Evolutionary conservation across 2,797 vertebrate genomes (phyloP).

Genomic region (Neosilurus mollespiculum): DNA sequence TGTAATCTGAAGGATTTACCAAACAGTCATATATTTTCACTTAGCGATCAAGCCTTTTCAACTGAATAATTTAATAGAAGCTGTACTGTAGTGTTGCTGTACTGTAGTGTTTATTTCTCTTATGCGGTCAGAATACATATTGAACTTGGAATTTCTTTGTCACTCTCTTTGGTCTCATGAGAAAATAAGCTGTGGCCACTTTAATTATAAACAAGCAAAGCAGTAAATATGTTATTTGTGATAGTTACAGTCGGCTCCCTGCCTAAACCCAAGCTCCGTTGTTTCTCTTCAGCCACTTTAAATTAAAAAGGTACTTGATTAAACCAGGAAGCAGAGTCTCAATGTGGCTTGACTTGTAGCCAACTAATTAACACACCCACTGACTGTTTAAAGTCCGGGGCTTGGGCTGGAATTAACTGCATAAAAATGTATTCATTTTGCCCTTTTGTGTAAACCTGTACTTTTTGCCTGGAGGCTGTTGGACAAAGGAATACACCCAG

Average conservation of each 20-base stretch:
- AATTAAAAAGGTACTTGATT: conserved; percentile 70
- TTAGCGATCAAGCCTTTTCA: not conserved
- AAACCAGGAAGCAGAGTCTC: conserved; percentile 67
- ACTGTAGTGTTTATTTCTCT: not conserved
- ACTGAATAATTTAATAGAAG: not conserved
- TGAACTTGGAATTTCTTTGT: not conserved
- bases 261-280: conserved; percentile 45
- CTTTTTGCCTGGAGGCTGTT: conserved; percentile 45
- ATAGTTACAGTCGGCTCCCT: conserved; percentile 57
- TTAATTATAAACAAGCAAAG: not conserved
- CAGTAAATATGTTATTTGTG: conserved; percentile 29
- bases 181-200: not conserved
- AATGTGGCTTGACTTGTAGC: conserved; percentile 52
- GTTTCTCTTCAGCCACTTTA: conserved; percentile 59
- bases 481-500: not conserved
- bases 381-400: conserved; percentile 70
- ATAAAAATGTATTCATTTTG: conserved; percentile 56
- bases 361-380: conserved; percentile 70
- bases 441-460: conserved; percentile 58
- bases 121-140: not conserved
- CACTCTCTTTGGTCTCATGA: not conserved
- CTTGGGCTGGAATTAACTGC: conserved; percentile 70
- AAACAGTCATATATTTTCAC: not conserved
- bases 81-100: not conserved
- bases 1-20: not conserved